Evolutionary conservation across 2,113 vertebrate genomes (phyloP).

Genomic region (Gambusia holbrooki): DNA sequence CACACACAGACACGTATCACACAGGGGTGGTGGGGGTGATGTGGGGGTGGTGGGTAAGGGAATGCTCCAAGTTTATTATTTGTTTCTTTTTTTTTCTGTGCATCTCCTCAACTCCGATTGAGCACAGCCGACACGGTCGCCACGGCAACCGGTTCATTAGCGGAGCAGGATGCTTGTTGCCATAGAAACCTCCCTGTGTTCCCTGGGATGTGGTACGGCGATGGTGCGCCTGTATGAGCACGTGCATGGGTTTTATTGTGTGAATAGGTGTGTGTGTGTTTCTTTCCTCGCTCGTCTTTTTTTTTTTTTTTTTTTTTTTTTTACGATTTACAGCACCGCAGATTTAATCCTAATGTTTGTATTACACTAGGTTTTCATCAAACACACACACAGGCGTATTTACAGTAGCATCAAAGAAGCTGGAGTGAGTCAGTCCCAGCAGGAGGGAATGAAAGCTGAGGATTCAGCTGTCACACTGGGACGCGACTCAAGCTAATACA

Average conservation of each 20-base stretch:
- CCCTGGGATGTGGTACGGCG: conserved; percentile 75
- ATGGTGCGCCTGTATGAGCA: conserved; percentile 42
- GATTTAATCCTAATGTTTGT: conserved; percentile 27
- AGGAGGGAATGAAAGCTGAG: conserved; percentile 6
- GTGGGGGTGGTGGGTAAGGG: conserved; percentile 9
- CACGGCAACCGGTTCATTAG: conserved; percentile 82
- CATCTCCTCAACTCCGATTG: conserved; percentile 55
- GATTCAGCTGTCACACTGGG: conserved; percentile 10
- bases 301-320: too few relatives aligned
- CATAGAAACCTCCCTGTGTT: conserved; percentile 80
- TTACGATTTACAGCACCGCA: conserved; percentile 19
- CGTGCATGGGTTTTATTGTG: conserved; percentile 5
- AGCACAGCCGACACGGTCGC: conserved; percentile 78
- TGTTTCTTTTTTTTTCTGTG: conserved; percentile 38
- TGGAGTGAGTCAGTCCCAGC: conserved; percentile 20
- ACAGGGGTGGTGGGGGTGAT: not conserved
- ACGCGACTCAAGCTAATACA: conserved; percentile 24
- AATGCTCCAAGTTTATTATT: conserved; percentile 3
- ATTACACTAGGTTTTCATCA: conserved; percentile 39
- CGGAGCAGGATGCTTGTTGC: conserved; percentile 83
- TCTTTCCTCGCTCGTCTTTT: too few relatives aligned
- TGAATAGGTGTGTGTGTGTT: conserved; percentile 4
- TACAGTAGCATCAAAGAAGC: conserved; percentile 21
- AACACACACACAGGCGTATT: conserved; percentile 12
- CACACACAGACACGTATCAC: conserved; percentile 1